Base-by-base conservation (phyloP, 2,888 invertebrate genomes). In the Rotaria sp. region DNA sequence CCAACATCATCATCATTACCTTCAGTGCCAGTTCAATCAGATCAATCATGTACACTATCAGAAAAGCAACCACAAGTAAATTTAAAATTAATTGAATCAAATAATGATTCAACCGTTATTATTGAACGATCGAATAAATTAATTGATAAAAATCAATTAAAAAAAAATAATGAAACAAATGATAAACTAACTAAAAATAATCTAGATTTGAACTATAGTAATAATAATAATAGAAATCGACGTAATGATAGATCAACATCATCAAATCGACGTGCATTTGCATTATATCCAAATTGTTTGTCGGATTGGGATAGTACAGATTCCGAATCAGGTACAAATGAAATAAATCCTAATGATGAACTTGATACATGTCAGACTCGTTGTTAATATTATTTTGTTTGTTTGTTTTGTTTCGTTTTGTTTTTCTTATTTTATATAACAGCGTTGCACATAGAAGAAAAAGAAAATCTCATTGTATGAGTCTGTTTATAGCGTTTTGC, bases 11-110 rank as follows among this genome's bases (percentile, higher is more conserved):
- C 74, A 11, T 74, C 74, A 5, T 13, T 24, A 26, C 45, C 80
- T 21, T 45, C 45, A 13, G 13, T n/a, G 15, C 11, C 26, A 10
- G 7, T 24, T 18, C 5, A 35, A 45, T 10, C 41, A 15, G 80
- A 80, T 45, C 45, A 2, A 80, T 26, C 26, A 24, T n/a, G 11
- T 45, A 21, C n/a, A 26, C 11, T 80, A 41, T 1, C 80, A 0
- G 80, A 80, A 11, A 13, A 45, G n/a, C 2, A 26, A 45, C n/a
- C n/a, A 26, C 10, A 3, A 13, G n/a, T n/a, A 15, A 35, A 80
- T 80, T 80, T 80, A 26, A 80, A 80, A 80, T 7, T 80, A 45
- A 80, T 80, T 13, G 80, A 80, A 80, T n/a, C 80, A n/a, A 80
- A 45, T n/a, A 45, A 45, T 45, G 13, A 80, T 45, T 80, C 80